phyloP scores from a whole-genome alignment of 2,113 vertebrate genomes.

The Vulpes ferrilata region DNA sequence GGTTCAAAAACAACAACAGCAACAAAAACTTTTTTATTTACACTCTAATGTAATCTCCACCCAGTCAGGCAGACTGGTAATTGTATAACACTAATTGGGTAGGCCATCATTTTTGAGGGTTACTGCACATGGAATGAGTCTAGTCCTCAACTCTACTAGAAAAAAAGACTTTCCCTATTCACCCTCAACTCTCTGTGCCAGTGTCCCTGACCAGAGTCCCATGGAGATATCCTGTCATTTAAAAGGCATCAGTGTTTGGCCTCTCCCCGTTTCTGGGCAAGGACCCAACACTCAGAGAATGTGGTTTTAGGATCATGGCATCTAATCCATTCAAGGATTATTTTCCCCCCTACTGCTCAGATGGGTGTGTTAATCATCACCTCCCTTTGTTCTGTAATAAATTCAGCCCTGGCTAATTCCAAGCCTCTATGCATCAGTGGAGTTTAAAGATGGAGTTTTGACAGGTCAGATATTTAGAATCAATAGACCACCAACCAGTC shows the following conservation, averaged over 20 bases:
- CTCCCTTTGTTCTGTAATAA: slow-evolving; percentile 83
- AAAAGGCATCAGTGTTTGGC: slow-evolving; percentile 77
- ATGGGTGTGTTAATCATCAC: slow-evolving; percentile 79
- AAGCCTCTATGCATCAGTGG: slow-evolving; percentile 77
- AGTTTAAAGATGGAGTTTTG: slow-evolving; percentile 82
- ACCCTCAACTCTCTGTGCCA: slow-evolving; percentile 1
- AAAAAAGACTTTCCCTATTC: not conserved
- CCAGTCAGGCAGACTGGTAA: not conserved
- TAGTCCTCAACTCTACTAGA: not conserved
- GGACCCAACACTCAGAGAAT: slow-evolving; percentile 78
- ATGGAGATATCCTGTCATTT: slow-evolving; percentile 68
- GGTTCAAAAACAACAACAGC: not conserved
- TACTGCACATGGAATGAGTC: not conserved
- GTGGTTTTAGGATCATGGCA: slow-evolving; percentile 81
- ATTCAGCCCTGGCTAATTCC: slow-evolving; percentile 78
- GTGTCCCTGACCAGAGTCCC: slow-evolving; percentile 59
- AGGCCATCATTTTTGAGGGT: not conserved
- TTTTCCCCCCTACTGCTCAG: slow-evolving; percentile 67
- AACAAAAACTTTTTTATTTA: not conserved
- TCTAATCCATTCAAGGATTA: slow-evolving; percentile 83
- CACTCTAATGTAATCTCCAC: not conserved
- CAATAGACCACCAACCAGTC: slow-evolving; percentile 81
- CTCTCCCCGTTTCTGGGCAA: slow-evolving; percentile 79
- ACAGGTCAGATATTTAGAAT: slow-evolving; percentile 81
- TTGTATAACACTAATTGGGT: not conserved